A percentile compares a stretch with the other conserved stretches of the same genome.
phyloP scores from a whole-genome alignment of 2,113 vertebrate species.

The Dermatemys mawii region DNA sequence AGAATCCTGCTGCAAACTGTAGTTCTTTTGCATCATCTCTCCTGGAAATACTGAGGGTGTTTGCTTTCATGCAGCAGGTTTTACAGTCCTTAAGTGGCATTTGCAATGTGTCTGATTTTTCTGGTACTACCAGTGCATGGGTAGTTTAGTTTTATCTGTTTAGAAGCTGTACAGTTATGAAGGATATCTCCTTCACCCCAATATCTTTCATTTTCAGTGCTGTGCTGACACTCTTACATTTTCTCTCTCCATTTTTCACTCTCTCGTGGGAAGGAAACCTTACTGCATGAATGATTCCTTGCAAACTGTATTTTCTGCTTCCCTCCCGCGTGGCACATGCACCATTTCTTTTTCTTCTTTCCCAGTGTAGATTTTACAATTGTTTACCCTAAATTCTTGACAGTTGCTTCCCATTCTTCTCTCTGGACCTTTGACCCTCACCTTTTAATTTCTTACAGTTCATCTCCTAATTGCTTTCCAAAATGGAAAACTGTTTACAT shows the following conservation, averaged over 20 bases:
- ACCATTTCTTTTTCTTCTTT: neutral
- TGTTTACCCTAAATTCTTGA: neutral
- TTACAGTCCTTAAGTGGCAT: neutral
- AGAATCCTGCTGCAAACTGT: neutral
- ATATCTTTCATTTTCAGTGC: neutral
- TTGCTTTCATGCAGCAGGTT: neutral
- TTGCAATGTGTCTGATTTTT: neutral
- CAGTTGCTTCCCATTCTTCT: accelerated
- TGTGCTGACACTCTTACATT: neutral
- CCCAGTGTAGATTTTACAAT: neutral
- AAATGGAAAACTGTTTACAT: neutral
- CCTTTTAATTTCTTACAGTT: neutral
- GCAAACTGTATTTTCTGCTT: neutral
- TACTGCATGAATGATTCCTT: neutral
- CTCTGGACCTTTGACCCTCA: neutral
- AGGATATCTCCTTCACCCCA: neutral
- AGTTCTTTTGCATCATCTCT: neutral
- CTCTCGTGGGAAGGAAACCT: neutral
- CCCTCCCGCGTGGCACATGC: neutral
- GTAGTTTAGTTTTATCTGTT: neutral
- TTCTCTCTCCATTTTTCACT: neutral
- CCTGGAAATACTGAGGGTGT: accelerated
- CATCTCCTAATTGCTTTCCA: neutral
- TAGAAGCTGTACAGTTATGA: neutral
- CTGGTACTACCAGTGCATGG: neutral